These are phyloP conservation scores for Erynnis tages DNA, from an alignment of 2,888 invertebrate species.

Conservation along the genomic window DNA sequence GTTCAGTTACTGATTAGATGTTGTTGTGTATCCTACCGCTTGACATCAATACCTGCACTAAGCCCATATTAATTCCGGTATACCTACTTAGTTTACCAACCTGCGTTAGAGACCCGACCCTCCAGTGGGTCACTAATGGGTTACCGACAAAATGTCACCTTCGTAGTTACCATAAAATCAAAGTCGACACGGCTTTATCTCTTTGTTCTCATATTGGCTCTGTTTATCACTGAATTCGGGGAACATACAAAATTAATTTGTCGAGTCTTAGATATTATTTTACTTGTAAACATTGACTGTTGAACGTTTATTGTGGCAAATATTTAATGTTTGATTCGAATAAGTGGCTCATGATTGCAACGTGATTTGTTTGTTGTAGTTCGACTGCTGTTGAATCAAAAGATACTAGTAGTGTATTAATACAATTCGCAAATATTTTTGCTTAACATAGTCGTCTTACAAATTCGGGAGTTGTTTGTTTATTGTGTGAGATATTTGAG, in stretches of 20 bases:
- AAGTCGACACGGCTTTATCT: background rate
- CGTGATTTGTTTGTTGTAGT: constrained; percentile 36
- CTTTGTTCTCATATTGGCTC: constrained; percentile 44
- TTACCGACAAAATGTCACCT: too few relatives aligned
- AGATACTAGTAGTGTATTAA: constrained; percentile 27
- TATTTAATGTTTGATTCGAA: constrained; percentile 64
- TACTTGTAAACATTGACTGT: constrained; percentile 57
- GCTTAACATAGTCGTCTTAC: constrained; percentile 2
- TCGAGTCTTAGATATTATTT: constrained; percentile 70
- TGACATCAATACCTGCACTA: too few relatives aligned
- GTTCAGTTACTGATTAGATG: too few relatives aligned
- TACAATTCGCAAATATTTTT: constrained; percentile 20
- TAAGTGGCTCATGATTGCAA: constrained; percentile 46
- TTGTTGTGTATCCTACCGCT: too few relatives aligned
- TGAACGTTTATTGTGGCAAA: constrained; percentile 61
- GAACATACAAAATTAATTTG: constrained; percentile 70
- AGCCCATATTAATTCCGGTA: too few relatives aligned
- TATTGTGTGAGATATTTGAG: too few relatives aligned
- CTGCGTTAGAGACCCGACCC: too few relatives aligned
- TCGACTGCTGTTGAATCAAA: constrained; percentile 24
- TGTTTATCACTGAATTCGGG: constrained; percentile 58
- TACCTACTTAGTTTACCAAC: too few relatives aligned
- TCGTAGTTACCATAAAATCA: too few relatives aligned
- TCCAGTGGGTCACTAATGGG: too few relatives aligned
- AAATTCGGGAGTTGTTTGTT: background rate